phyloP scores from a whole-genome alignment of 2,797 vertebrate genomes.

The Tiaroga cobitis region DNA sequence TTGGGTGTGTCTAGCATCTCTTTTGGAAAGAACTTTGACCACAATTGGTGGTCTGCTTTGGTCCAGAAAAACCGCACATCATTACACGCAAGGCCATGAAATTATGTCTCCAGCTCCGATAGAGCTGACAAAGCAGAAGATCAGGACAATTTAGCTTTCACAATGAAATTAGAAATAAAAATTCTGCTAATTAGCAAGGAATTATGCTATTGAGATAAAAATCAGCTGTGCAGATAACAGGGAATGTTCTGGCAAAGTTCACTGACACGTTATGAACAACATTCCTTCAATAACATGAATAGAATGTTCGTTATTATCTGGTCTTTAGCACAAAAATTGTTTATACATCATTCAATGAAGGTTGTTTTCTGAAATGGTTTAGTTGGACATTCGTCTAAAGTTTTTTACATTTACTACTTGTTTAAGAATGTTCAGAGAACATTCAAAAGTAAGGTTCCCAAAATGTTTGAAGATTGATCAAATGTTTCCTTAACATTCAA shows the following conservation, averaged over 20 bases:
- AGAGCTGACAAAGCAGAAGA: constrained; percentile 52
- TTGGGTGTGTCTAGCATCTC: constrained; percentile 74
- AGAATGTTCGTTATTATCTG: background rate
- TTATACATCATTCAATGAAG: background rate
- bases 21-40: constrained; percentile 71
- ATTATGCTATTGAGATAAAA: background rate
- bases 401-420: background rate
- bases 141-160: constrained; percentile 6
- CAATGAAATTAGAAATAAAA: background rate
- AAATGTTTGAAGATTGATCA: too few species aligned
- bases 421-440: background rate
- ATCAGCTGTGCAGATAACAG: background rate
- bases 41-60: constrained; percentile 79
- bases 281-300: background rate
- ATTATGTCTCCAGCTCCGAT: constrained; percentile 70
- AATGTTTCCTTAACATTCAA: too few species aligned
- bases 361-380: background rate
- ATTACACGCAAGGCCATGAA: constrained; percentile 71
- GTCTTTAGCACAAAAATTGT: background rate
- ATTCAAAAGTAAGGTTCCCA: too few species aligned
- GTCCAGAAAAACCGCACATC: constrained; percentile 75
- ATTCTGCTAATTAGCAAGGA: background rate
- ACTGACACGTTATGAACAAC: background rate
- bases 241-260: background rate
- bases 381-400: too few species aligned